These are phyloP conservation scores for Ceratothoa steindachneri DNA, from an alignment of 2,888 invertebrate species.

Conservation along the genomic window DNA sequence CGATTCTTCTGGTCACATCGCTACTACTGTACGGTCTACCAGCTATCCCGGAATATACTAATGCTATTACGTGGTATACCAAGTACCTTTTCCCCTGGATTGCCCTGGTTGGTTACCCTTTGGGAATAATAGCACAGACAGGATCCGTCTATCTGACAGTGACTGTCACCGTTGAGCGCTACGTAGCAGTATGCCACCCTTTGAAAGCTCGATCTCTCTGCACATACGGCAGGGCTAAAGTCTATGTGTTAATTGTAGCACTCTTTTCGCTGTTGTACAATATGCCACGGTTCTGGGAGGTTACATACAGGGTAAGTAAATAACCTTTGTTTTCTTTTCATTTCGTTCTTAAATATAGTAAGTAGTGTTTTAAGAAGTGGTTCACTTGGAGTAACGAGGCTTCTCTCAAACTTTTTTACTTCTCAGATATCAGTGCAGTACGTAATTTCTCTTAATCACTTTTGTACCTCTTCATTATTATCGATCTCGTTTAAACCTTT, in stretches of 20 bases:
- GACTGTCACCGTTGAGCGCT: slow-evolving; percentile 73
- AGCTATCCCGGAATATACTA: slow-evolving; percentile 77
- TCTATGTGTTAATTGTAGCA: slow-evolving; percentile 77
- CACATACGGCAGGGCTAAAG: slow-evolving; percentile 78
- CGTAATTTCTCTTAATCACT: no score
- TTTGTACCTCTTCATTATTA: no score
- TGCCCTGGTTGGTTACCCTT: slow-evolving; percentile 73
- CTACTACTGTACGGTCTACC: slow-evolving; percentile 80
- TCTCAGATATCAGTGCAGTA: no score
- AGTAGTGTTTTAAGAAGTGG: no score
- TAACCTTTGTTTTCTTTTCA: no score
- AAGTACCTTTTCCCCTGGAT: slow-evolving; percentile 65
- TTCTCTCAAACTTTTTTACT: no score
- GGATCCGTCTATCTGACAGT: slow-evolving; percentile 69
- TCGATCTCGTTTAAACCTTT: no score
- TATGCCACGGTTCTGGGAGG: slow-evolving; percentile 63
- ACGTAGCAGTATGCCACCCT: slow-evolving; percentile 74
- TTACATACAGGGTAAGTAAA: slow-evolving; percentile 49
- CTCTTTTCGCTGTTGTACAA: slow-evolving; percentile 80
- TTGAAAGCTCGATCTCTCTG: slow-evolving; percentile 82
- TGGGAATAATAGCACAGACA: slow-evolving; percentile 71
- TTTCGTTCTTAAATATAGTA: no score
- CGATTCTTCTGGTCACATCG: slow-evolving; percentile 79
- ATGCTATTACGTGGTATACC: slow-evolving; percentile 62
- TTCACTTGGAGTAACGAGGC: no score